Conservation (phyloP, 1,140 invertebrate genomes). For the Diuraphis noxia region DNA sequence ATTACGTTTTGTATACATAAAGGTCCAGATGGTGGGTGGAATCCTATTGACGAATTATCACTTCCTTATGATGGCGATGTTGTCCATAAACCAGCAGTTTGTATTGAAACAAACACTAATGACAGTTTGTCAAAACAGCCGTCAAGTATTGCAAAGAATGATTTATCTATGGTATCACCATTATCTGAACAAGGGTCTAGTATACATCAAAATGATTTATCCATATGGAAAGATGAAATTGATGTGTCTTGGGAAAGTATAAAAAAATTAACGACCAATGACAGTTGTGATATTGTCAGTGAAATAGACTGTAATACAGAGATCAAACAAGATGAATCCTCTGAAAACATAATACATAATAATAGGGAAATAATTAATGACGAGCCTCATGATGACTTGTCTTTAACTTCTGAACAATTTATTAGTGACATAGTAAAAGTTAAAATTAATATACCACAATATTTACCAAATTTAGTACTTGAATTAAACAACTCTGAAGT, state of each 20-base stretch:
- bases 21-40: conserved; percentile 44
- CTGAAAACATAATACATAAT: background rate
- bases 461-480: conserved; percentile 12
- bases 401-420: background rate
- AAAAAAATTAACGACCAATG: background rate
- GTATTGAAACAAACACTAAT: background rate
- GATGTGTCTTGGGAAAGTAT: background rate
- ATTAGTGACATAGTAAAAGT: background rate
- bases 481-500: background rate
- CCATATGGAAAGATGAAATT: conserved; percentile 3
- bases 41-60: conserved; percentile 16
- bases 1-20: background rate
- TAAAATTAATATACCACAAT: background rate
- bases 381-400: too few relatives aligned
- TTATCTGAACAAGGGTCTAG: background rate
- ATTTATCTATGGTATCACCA: background rate
- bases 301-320: conserved; percentile 6
- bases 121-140: background rate
- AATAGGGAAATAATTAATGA: background rate
- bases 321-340: background rate
- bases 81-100: background rate
- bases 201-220: background rate
- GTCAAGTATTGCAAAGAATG: background rate
- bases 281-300: background rate
- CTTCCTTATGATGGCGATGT: conserved; percentile 21